Conservation (phyloP, 2,888 invertebrate species). For the Patella depressa region DNA sequence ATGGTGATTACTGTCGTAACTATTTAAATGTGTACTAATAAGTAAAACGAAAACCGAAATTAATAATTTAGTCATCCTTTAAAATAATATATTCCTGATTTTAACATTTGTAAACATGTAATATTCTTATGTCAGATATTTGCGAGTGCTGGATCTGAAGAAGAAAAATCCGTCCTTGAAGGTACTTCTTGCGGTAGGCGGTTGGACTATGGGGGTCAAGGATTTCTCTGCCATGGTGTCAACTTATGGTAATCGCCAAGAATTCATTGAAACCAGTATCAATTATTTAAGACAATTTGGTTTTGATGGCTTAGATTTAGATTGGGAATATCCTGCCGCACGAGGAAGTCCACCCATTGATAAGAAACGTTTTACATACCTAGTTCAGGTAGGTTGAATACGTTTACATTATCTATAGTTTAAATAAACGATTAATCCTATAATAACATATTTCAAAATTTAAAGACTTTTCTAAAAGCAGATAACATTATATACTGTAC, state of each 20-base stretch:
- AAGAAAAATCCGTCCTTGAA: neutral
- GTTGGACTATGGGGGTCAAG: neutral
- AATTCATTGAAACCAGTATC: slow-evolving; percentile 3
- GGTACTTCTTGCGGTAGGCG: neutral
- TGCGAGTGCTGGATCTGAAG: neutral
- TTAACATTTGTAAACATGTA: too few species aligned
- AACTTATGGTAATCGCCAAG: neutral
- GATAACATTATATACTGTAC: neutral
- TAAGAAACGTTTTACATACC: neutral
- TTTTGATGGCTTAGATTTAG: slow-evolving; percentile 10
- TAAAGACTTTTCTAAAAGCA: too few species aligned
- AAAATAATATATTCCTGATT: too few species aligned
- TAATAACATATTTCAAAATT: too few species aligned
- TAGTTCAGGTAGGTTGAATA: neutral
- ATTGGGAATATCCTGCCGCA: neutral
- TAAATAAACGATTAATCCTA: too few species aligned
- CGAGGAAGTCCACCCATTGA: neutral
- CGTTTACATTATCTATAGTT: neutral
- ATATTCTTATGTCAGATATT: neutral
- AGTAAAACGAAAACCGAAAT: too few species aligned
- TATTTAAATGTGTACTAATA: too few species aligned
- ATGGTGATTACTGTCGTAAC: too few species aligned
- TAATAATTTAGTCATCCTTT: too few species aligned
- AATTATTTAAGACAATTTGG: neutral
- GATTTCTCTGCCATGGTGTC: neutral